A percentile compares a stretch with the other conserved stretches of the same genome.
Conservation (phyloP, 2,888 invertebrate species). For the Hofmannophila pseudospretella region DNA sequence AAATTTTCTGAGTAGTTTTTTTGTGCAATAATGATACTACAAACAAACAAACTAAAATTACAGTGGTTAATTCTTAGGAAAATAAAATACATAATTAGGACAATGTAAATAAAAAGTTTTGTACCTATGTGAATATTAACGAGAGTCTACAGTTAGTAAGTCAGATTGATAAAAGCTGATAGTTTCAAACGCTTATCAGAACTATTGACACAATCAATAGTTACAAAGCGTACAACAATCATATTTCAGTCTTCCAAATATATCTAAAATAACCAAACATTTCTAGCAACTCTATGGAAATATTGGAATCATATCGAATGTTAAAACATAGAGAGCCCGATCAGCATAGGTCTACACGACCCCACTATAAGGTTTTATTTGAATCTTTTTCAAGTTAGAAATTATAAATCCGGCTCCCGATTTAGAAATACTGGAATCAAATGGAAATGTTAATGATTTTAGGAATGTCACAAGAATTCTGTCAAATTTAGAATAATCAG, state of each 20-base stretch:
- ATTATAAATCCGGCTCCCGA: no score
- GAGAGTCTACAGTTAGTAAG: background rate
- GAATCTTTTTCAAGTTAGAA: no score
- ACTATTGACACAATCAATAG: constrained; percentile 67
- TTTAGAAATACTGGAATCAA: constrained; percentile 21
- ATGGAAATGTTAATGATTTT: constrained; percentile 14
- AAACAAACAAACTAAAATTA: no score
- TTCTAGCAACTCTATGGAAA: constrained; percentile 40
- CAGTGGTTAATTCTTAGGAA: no score
- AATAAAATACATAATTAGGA: background rate
- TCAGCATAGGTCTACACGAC: no score
- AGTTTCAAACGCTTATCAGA: constrained; percentile 36
- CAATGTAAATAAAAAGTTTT: no score
- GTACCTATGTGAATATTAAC: background rate
- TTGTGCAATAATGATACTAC: no score
- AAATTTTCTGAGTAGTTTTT: no score
- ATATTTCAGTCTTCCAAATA: constrained; percentile 50
- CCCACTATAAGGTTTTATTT: no score
- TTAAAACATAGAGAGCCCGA: no score
- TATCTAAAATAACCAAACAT: constrained; percentile 32
- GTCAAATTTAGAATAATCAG: constrained; percentile 73
- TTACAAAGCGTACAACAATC: constrained; percentile 50
- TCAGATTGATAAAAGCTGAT: background rate
- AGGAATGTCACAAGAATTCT: constrained; percentile 60
- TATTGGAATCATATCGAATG: constrained; percentile 19